Conservation (phyloP, 2,113 vertebrate genomes). For the Pampusana beccarii region DNA sequence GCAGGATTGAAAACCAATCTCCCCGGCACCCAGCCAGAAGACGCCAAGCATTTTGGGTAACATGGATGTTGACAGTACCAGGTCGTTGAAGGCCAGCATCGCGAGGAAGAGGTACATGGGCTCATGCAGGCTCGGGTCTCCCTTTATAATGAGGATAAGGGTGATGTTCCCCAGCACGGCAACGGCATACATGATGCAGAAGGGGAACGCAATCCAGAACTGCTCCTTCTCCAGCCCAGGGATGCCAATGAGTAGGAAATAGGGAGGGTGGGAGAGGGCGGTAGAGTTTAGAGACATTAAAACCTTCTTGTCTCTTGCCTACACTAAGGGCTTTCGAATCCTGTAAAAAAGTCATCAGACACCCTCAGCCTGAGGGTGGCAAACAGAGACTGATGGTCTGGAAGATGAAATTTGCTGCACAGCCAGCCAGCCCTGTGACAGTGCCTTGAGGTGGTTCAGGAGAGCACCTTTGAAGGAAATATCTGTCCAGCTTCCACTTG, state of each 20-base stretch:
- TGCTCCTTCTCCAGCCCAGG: conserved; percentile 48
- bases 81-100: conserved; percentile 51
- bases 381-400: too few species aligned
- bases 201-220: conserved; percentile 44
- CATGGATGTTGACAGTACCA: conserved; percentile 18
- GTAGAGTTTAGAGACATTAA: not conserved
- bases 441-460: not conserved
- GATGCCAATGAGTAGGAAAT: conserved; percentile 38
- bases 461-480: not conserved
- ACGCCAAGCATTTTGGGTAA: conserved; percentile 59
- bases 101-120: conserved; percentile 64
- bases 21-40: conserved; percentile 29
- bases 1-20: conserved; percentile 49
- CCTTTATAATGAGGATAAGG: conserved; percentile 13
- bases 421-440: not conserved
- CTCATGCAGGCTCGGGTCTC: conserved; percentile 17
- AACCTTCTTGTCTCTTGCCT: not conserved
- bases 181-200: conserved; percentile 19
- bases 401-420: not conserved
- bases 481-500: not conserved
- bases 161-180: conserved; percentile 33
- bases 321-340: not conserved
- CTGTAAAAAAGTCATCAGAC: not conserved
- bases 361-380: too few species aligned
- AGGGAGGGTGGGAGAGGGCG: not conserved